A percentile compares a stretch with the other conserved stretches of the same genome.
Conservation (phyloP, 2,888 invertebrate genomes). For the Drosophila helvetica region DNA sequence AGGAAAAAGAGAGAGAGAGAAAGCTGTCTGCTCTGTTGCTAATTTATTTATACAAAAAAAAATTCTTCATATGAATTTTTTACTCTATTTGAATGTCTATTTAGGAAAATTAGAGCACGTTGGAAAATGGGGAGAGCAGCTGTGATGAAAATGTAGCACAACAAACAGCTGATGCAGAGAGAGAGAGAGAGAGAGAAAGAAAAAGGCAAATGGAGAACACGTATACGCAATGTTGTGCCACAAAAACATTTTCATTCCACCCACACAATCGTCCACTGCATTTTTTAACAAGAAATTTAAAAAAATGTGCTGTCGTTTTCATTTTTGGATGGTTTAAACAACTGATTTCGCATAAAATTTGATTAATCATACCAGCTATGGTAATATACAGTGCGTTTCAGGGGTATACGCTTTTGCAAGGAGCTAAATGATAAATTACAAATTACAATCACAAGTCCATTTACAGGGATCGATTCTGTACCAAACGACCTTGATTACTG, state of each 20-base stretch:
- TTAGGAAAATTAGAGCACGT: conserved; percentile 48
- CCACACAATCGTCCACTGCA: conserved; percentile 47
- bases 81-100: conserved; percentile 2
- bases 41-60: conserved; percentile 61
- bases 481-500: too few relatives aligned
- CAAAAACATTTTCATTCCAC: conserved; percentile 27
- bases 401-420: background rate
- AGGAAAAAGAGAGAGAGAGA: conserved; percentile 13
- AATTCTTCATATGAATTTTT: conserved; percentile 48
- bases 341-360: conserved; percentile 54
- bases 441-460: too few relatives aligned
- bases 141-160: conserved; percentile 60
- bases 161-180: conserved; percentile 61
- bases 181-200: conserved; percentile 17
- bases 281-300: conserved; percentile 14
- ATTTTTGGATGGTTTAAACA: conserved; percentile 1
- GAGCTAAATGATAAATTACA: too few relatives aligned
- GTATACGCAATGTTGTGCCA: conserved; percentile 66
- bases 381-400: background rate
- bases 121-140: conserved; percentile 19
- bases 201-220: conserved; percentile 52
- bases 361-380: conserved; percentile 53
- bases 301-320: conserved; percentile 3
- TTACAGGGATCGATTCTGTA: too few relatives aligned
- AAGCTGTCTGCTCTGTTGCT: conserved; percentile 26